A percentile compares a stretch with the other conserved stretches of the same genome.
Evolutionary conservation across 2,888 invertebrate species (phyloP).

Genomic region (Drosophila rubida): DNA sequence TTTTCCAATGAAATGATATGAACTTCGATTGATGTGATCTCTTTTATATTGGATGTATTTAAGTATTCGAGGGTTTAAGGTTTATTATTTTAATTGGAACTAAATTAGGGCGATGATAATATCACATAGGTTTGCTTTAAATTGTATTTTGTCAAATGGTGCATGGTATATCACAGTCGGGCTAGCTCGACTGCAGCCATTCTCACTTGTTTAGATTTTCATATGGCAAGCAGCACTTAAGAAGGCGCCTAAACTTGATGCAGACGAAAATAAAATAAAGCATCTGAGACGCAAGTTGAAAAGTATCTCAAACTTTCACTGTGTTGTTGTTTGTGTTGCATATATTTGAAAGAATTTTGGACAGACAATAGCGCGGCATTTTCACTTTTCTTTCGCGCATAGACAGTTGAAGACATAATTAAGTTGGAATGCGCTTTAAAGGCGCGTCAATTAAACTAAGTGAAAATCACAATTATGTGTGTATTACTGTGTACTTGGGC

Average conservation of each 20-base stretch:
- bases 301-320: slow-evolving; percentile 64
- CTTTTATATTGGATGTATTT: too few relatives aligned
- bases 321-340: slow-evolving; percentile 24
- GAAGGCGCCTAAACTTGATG: slow-evolving; percentile 60
- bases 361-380: slow-evolving; percentile 56
- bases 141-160: too few relatives aligned
- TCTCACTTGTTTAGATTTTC: slow-evolving; percentile 26
- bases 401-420: slow-evolving; percentile 51
- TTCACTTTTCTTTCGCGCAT: slow-evolving; percentile 58
- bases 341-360: slow-evolving; percentile 60
- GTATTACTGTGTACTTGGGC: background rate
- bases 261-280: slow-evolving; percentile 11
- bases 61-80: too few relatives aligned
- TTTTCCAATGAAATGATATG: too few relatives aligned
- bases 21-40: too few relatives aligned
- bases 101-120: too few relatives aligned
- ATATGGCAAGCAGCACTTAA: background rate
- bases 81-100: too few relatives aligned
- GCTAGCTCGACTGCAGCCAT: too few relatives aligned
- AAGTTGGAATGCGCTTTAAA: slow-evolving; percentile 47
- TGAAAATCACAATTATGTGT: slow-evolving; percentile 65
- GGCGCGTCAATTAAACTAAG: slow-evolving; percentile 67
- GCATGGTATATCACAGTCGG: too few relatives aligned
- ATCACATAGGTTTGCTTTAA: too few relatives aligned
- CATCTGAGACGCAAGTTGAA: slow-evolving; percentile 6